Base-by-base conservation (phyloP, 1,140 invertebrate species). In the Hylaeus anthracinus region DNA sequence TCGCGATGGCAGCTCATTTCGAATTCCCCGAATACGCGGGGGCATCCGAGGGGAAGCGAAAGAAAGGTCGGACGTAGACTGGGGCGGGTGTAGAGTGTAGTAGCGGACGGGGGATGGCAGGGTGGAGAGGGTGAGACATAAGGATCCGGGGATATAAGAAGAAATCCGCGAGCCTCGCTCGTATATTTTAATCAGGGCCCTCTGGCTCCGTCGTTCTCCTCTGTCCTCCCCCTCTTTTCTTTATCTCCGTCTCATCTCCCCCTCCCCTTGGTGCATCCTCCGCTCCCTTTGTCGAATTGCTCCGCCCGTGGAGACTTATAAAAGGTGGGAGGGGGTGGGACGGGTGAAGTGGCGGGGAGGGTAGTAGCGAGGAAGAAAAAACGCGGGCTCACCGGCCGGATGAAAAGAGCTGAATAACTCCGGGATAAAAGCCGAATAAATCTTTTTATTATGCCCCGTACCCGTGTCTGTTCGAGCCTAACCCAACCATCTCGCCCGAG, bases 341-440 rank as follows among this genome's bases (percentile, higher is more conserved):
- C 41, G 66, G n/a, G 37, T 41, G 65, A 45, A 64, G 43, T 3
- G 3, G 51, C 45, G 64, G 60, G 60, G 53, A 87, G 84, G 81
- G 58, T 60, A 72, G 61, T 80, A 77, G 74, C 85, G 73, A 76
- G 83, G 79, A 65, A 82, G 79, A 84, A 90, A 89, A 90, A 89
- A 88, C 79, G 73, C 74, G 85, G 69, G 85, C 87, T 87, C 86
- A 85, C 81, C 86, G 87, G 81, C 82, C 88, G 88, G 90, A 92
- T 92, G 89, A 92, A 93, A 92, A 92, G 92, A 93, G 90, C 90
- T 92, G 92, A 93, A 93, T 93, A 93, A 93, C 91, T 92, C 89
- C 77, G 84, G 91, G 90, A 93, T 93, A 93, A 92, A 92, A 92
- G 92, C 90, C 92, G 92, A 93, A 93, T 93, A 93, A 93, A 93